phyloP scores from a whole-genome alignment of 2,113 vertebrate species.

The Paralichthys olivaceus region DNA sequence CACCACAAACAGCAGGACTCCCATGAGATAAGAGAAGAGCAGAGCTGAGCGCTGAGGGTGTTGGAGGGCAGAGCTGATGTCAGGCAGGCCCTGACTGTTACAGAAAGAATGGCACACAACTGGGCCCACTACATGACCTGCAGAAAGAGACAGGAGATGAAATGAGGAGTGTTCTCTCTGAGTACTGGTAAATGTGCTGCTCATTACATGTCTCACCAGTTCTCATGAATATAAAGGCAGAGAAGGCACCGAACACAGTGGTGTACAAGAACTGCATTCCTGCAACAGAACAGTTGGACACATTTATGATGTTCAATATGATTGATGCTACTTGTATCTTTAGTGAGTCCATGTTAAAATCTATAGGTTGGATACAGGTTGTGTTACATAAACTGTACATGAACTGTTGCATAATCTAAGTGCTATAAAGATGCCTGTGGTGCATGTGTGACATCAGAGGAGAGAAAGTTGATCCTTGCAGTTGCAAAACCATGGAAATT shows the following conservation, averaged over 20 bases:
- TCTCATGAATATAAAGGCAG: constrained; percentile 86
- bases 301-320: background rate
- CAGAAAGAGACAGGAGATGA: background rate
- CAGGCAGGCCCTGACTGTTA: constrained; percentile 82
- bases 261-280: constrained; percentile 87
- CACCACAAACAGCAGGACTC: constrained; percentile 50
- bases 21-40: constrained; percentile 45
- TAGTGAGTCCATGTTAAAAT: too few species aligned
- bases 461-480: background rate
- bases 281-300: constrained; percentile 51
- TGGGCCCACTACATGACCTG: background rate
- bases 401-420: background rate
- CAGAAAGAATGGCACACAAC: background rate
- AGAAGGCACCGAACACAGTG: constrained; percentile 84
- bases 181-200: background rate
- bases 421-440: background rate
- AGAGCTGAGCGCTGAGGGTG: constrained; percentile 24
- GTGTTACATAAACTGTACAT: background rate
- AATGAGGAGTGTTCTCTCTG: background rate
- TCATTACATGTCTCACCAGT: constrained; percentile 71
- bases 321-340: too few species aligned
- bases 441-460: background rate
- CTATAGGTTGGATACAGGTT: background rate
- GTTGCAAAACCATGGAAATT: background rate
- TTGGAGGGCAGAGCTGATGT: constrained; percentile 75